These are phyloP conservation scores for Sphaerophoria taeniata DNA, from an alignment of 2,888 invertebrate genomes.

Conservation along the genomic window DNA sequence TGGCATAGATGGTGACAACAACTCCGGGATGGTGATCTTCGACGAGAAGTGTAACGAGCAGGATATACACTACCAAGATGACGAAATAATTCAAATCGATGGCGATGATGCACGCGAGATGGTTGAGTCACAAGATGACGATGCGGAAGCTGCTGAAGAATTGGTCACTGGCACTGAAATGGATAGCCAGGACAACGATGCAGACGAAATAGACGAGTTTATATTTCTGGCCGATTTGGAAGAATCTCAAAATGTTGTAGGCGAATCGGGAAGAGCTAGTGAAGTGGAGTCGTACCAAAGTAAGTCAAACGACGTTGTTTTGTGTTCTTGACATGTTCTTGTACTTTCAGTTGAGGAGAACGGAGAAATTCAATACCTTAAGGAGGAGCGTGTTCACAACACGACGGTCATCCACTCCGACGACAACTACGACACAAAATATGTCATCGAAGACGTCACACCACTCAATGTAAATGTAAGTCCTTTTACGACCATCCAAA, in stretches of 20 bases:
- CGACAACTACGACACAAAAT: neutral
- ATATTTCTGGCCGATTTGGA: slow-evolving; percentile 53
- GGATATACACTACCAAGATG: neutral
- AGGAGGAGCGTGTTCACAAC: slow-evolving; percentile 78
- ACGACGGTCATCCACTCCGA: slow-evolving; percentile 43
- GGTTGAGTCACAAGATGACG: slow-evolving; percentile 1
- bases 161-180: slow-evolving; percentile 5
- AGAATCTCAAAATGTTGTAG: neutral
- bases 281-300: slow-evolving; percentile 47
- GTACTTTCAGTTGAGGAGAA: slow-evolving; percentile 77
- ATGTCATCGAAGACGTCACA: slow-evolving; percentile 2
- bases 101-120: slow-evolving; percentile 24
- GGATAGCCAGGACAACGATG: slow-evolving; percentile 33
- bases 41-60: slow-evolving; percentile 25
- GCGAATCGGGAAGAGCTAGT: neutral
- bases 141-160: slow-evolving; percentile 15
- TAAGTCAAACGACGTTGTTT: slow-evolving; percentile 3
- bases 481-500: neutral
- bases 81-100: slow-evolving; percentile 49
- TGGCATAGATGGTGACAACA: slow-evolving; percentile 1
- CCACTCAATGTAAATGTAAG: neutral
- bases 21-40: slow-evolving; percentile 35
- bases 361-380: slow-evolving; percentile 79
- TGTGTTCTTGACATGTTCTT: neutral
- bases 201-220: slow-evolving; percentile 52